A percentile compares a stretch with the other conserved stretches of the same genome.
These are phyloP conservation scores for Aurelia aurita DNA, from an alignment of 30 jellyfish, hydroid and myxozoan genomes.

Conservation along the genomic window DNA sequence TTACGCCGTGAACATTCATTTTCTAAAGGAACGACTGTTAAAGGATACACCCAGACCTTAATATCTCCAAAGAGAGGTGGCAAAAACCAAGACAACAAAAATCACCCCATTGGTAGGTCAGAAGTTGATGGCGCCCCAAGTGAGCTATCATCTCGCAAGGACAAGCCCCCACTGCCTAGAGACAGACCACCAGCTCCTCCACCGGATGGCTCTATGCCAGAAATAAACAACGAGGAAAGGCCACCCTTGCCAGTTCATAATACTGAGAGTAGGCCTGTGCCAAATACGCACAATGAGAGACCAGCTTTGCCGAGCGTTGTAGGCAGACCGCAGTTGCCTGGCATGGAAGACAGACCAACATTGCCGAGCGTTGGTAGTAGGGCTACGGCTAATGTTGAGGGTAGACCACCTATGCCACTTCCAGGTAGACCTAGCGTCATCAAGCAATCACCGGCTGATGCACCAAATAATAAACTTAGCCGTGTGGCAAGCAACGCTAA, in stretches of 20 bases:
- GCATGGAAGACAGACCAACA: too few relatives aligned
- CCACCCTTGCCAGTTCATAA: slow-evolving; percentile 36
- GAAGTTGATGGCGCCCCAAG: slow-evolving; percentile 7
- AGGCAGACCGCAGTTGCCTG: too few relatives aligned
- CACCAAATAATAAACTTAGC: slow-evolving; percentile 10
- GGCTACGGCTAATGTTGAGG: too few relatives aligned
- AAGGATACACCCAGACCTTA: slow-evolving; percentile 55
- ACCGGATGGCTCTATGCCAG: slow-evolving; percentile 17
- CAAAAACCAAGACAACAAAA: neutral
- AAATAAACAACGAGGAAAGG: slow-evolving; percentile 18
- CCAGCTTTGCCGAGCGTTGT: slow-evolving; percentile 19
- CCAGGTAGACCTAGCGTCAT: too few relatives aligned
- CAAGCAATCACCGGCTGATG: too few relatives aligned
- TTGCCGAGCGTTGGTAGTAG: too few relatives aligned
- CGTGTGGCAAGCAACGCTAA: slow-evolving; percentile 9
- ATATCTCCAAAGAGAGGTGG: slow-evolving; percentile 15
- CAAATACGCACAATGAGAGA: slow-evolving; percentile 1
- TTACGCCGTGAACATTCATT: slow-evolving; percentile 62
- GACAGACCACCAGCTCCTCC: slow-evolving; percentile 91
- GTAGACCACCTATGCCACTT: too few relatives aligned
- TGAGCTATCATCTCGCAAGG: slow-evolving; percentile 12
- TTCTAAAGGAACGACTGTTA: slow-evolving; percentile 21
- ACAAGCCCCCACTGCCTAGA: slow-evolving; percentile 44
- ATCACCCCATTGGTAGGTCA: slow-evolving; percentile 7
- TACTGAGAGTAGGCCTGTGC: slow-evolving; percentile 8